These are phyloP conservation scores for Anaspis maculata DNA, from an alignment of 2,888 invertebrate species.

Conservation along the genomic window DNA sequence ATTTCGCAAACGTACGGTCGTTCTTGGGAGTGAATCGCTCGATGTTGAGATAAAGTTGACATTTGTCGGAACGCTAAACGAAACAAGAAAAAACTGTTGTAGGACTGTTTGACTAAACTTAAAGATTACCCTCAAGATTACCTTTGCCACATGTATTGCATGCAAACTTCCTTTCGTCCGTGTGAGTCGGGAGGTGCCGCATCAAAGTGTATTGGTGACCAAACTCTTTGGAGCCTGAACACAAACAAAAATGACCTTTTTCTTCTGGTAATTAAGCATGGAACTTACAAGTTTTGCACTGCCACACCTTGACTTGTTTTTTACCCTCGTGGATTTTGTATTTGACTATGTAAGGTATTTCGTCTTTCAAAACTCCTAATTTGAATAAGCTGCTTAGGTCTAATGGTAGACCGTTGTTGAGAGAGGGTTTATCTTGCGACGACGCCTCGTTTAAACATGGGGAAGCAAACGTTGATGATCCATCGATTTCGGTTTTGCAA, in stretches of 20 bases:
- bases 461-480: no score
- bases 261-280: neutral
- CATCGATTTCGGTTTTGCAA: no score
- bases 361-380: conserved; percentile 13
- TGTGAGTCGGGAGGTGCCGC: conserved; percentile 69
- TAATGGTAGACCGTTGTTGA: conserved; percentile 10
- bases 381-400: conserved; percentile 14
- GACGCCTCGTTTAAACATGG: no score
- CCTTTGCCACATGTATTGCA: conserved; percentile 64
- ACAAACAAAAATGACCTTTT: conserved; percentile 6
- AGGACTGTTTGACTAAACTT: neutral
- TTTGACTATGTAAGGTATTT: conserved; percentile 54
- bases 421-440: no score
- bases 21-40: conserved; percentile 69
- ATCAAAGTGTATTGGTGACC: conserved; percentile 68
- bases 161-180: conserved; percentile 67
- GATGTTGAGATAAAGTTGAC: conserved; percentile 67
- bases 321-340: conserved; percentile 60
- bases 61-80: conserved; percentile 63
- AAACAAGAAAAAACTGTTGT: conserved; percentile 4
- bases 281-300: conserved; percentile 65
- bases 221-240: conserved; percentile 61
- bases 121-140: conserved; percentile 18
- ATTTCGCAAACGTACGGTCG: conserved; percentile 66
- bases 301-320: conserved; percentile 62